Base-by-base conservation (phyloP, 2,888 invertebrate genomes). In the Euplagia quadripunctaria region DNA sequence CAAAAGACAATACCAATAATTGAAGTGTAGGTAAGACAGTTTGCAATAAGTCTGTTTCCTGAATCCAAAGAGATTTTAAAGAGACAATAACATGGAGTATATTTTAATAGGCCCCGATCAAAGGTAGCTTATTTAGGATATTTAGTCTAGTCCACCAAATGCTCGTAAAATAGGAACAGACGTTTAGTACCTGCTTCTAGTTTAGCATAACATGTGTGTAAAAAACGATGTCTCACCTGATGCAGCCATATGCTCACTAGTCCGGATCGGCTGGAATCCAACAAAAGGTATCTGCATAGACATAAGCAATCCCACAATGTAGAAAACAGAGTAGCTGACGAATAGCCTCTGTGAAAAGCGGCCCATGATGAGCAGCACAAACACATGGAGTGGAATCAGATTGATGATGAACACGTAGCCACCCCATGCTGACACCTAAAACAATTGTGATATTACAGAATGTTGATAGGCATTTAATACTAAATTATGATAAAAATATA, bases 371-470 rank as follows among this genome's bases (percentile, higher is more conserved):
- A 99, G 96, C 63, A 99, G 96, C 4, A 98, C 98, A 94, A 99
- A 99, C 7, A 99, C 99, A 90, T 99, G 99, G 16, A 99, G 97
- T 0, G 99, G 99, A 83, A 99, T 99, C 89, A 99, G 96, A 95
- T 99, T 99, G 90, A 99, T 99, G 87, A 99, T 99, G 92, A 99
- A 99, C 63, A 99, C 99, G 91, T 99, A 99, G 80, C 99, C 99
- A 85, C 99, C 99, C 99, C 99, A 99, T 82, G 99, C 99, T 78
- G 99, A 99, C 4, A 99, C 98, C 98, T 98, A 90, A 66, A 95
- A 91, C 76, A 82, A 77, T 55, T 52, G 9, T 3, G 63, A 43
- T 61, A 41, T 46, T 66, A 20, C 4, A 20, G 14, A n/a, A 52
- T 64, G 0, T 51, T 52, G 16, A 49, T 49, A 49, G 20, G 17